Percentiles rank a stretch among this genome's conserved stretches.
Evolutionary conservation across 2,888 invertebrate genomes (phyloP).

Genomic region (Macroteleia sp.): DNA sequence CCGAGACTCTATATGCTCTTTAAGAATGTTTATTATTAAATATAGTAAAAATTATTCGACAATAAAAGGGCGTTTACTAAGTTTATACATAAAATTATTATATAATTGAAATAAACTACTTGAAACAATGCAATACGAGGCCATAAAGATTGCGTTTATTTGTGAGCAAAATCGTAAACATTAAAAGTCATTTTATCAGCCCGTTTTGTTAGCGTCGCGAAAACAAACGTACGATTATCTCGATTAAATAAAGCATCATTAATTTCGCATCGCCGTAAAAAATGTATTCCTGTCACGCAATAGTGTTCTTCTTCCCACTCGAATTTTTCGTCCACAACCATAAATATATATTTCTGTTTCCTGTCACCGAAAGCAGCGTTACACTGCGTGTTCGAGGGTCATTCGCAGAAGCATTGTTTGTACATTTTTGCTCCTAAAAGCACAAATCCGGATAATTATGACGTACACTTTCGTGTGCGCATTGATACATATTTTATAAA

Average conservation of each 20-base stretch:
- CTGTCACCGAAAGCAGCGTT: constrained; percentile 44
- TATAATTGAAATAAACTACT: no score
- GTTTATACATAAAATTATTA: no score
- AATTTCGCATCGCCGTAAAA: constrained; percentile 43
- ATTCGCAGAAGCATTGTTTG: constrained; percentile 45
- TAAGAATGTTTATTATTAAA: no score
- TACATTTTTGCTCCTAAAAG: constrained; percentile 43
- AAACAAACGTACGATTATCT: constrained; percentile 35
- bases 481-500: constrained; percentile 56
- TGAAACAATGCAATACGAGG: neutral
- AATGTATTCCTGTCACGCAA: constrained; percentile 37
- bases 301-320: constrained; percentile 38
- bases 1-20: no score
- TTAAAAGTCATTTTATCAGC: constrained; percentile 1
- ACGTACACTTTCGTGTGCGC: constrained; percentile 38
- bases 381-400: constrained; percentile 38
- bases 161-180: constrained; percentile 12
- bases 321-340: constrained; percentile 49
- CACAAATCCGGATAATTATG: constrained; percentile 55
- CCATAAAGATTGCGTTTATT: constrained; percentile 4
- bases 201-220: neutral
- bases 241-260: constrained; percentile 44
- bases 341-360: constrained; percentile 58
- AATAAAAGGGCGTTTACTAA: no score
- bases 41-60: no score